Evolutionary conservation across 2,888 invertebrate species (phyloP), one percentile per base, ranked within the genome.

Genomic region (Drosophila conformis): DNA sequence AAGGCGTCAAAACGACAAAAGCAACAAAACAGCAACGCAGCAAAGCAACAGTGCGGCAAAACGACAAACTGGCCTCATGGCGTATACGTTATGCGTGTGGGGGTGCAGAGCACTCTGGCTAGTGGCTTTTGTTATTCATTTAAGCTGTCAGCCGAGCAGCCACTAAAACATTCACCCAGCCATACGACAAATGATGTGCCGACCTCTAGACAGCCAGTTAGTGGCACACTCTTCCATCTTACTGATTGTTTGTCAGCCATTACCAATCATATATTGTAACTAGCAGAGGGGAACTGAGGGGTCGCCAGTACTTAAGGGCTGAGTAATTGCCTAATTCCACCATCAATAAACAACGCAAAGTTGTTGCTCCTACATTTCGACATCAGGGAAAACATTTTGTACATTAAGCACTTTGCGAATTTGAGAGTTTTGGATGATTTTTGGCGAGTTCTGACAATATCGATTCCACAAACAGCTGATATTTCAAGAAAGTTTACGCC

Each of bases 171-270:
- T 74, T 42, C 54, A 69, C 65, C 73, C 57, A 59, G 64, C 60
- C 53, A 48, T 53, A 73, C 60, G 58, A 56, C 71, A 75, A 78
- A 75, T 80, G 77, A 83, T 79, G 83, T 53, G 73, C 66, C 73
- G 40, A 38, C 35, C 54, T 57, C 42, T 8, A 25, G 15, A 38
- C 21, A 57, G 57, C 36, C 33, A 48, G 63, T 63, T 78, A 69
- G 21, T 46, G 46, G 46, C 46, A 46, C 1, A 21, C 13, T 21
- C 42, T 42, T 21, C 13, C 6, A 21, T 42, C 11, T 42, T 21
- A 21, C 42, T 42, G 42, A 7, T 42, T 42, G 42, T n/a, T 40
- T 40, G 40, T 10, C n/a, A 40, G 40, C 40, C 40, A 4, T 68
- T 56, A 60, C 51, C 68, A 31, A 49, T 65, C 31, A 21, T 36